phyloP scores from a whole-genome alignment of 1,140 invertebrate genomes.

The Rhagoletis zephyria region DNA sequence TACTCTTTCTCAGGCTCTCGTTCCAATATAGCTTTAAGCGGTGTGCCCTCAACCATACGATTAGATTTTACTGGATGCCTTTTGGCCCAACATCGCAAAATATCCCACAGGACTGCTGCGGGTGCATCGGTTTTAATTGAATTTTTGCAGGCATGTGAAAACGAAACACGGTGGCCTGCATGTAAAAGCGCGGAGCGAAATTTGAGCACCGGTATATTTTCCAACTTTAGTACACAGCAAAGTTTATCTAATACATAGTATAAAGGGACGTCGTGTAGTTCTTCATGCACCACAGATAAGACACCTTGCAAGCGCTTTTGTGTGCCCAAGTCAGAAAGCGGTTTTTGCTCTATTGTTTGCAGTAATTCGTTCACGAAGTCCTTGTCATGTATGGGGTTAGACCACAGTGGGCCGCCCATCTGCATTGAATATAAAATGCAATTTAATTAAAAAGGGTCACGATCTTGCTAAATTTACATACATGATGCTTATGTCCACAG shows the following conservation, averaged over 20 bases:
- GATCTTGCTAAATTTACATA: constrained; percentile 70
- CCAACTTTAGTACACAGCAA: constrained; percentile 79
- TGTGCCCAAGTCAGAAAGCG: constrained; percentile 77
- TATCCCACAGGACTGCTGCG: constrained; percentile 89
- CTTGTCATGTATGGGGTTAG: constrained; percentile 85
- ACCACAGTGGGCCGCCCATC: constrained; percentile 96
- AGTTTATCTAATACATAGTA: constrained; percentile 86
- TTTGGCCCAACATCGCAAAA: constrained; percentile 88
- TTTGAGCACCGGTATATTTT: constrained; percentile 78
- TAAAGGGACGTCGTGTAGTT: constrained; percentile 87
- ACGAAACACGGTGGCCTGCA: constrained; percentile 92
- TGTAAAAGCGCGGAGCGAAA: constrained; percentile 93
- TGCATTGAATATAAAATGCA: constrained; percentile 68
- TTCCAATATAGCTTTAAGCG: constrained; percentile 77
- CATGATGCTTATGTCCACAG: constrained; percentile 83
- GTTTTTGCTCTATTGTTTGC: constrained; percentile 71
- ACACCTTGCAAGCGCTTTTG: constrained; percentile 84
- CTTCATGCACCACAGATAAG: constrained; percentile 82
- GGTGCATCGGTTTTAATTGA: constrained; percentile 97
- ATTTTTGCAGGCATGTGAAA: constrained; percentile 89
- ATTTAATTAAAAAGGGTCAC: background rate
- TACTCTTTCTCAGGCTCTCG: constrained; percentile 74
- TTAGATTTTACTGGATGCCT: constrained; percentile 77
- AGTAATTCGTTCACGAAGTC: constrained; percentile 81
- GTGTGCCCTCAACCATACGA: constrained; percentile 76